Evolutionary conservation across 2,113 vertebrate genomes (phyloP).

Genomic region (Trinectes maculatus): DNA sequence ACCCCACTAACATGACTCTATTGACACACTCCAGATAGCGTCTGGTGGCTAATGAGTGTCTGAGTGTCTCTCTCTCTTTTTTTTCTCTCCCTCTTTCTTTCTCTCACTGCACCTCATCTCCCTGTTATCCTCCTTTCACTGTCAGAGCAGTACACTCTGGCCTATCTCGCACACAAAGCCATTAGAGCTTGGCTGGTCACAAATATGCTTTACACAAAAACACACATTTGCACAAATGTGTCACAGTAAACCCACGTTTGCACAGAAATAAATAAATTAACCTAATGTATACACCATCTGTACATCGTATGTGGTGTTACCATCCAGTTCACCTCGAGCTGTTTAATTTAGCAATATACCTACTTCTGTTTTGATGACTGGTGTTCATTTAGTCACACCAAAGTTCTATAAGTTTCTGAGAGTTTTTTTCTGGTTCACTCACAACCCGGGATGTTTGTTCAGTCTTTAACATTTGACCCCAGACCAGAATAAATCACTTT

Average conservation of each 20-base stretch:
- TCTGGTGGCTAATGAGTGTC: constrained; percentile 89
- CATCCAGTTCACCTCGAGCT: neutral
- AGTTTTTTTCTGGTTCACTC: constrained; percentile 34
- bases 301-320: neutral
- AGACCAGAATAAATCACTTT: constrained; percentile 62
- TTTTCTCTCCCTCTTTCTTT: constrained; percentile 56
- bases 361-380: constrained; percentile 8
- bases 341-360: neutral
- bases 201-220: constrained; percentile 13
- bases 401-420: constrained; percentile 27
- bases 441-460: constrained; percentile 67
- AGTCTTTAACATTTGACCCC: constrained; percentile 68
- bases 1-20: constrained; percentile 86
- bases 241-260: neutral
- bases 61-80: constrained; percentile 80
- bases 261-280: neutral
- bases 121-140: constrained; percentile 76
- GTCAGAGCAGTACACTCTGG: constrained; percentile 68
- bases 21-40: constrained; percentile 92
- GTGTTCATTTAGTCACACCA: constrained; percentile 2
- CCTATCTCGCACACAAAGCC: constrained; percentile 69
- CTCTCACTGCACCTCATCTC: constrained; percentile 79
- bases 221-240: constrained; percentile 6
- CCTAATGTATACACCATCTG: neutral
- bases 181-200: constrained; percentile 58